A percentile compares a stretch with the other conserved stretches of the same genome.
Conservation (phyloP, 2,113 vertebrate genomes). For the Lathamus discolor region DNA sequence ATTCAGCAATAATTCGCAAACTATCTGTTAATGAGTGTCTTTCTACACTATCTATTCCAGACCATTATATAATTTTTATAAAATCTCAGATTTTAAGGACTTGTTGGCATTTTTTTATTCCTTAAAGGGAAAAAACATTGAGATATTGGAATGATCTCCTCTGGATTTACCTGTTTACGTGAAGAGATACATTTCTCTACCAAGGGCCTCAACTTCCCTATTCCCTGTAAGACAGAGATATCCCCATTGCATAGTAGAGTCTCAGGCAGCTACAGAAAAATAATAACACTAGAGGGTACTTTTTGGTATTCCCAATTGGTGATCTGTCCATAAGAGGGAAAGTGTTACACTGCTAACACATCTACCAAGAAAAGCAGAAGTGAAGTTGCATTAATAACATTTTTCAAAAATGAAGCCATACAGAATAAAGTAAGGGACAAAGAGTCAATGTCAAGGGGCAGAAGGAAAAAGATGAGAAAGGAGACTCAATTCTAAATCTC, state of each 20-base stretch:
- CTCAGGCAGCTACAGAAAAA: accelerated
- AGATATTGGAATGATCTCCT: background rate
- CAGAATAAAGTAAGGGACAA: background rate
- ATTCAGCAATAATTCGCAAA: background rate
- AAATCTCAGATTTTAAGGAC: background rate
- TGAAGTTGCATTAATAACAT: background rate
- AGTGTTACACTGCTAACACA: background rate
- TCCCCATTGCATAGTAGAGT: background rate
- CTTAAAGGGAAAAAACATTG: background rate
- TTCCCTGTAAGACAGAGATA: background rate
- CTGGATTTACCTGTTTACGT: background rate
- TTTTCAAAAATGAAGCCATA: background rate
- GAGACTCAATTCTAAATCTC: accelerated
- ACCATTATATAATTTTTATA: background rate
- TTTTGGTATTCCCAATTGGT: accelerated
- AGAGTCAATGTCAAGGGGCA: background rate
- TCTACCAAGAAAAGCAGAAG: background rate
- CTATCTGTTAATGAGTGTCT: background rate
- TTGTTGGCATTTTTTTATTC: background rate
- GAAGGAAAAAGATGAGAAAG: background rate
- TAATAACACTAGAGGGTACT: background rate
- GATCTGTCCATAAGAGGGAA: background rate
- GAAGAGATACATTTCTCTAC: background rate
- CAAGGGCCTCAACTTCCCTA: background rate
- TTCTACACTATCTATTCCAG: background rate